These are phyloP conservation scores for Trissolcus basalis DNA, from an alignment of 1,140 invertebrate species.

Conservation along the genomic window DNA sequence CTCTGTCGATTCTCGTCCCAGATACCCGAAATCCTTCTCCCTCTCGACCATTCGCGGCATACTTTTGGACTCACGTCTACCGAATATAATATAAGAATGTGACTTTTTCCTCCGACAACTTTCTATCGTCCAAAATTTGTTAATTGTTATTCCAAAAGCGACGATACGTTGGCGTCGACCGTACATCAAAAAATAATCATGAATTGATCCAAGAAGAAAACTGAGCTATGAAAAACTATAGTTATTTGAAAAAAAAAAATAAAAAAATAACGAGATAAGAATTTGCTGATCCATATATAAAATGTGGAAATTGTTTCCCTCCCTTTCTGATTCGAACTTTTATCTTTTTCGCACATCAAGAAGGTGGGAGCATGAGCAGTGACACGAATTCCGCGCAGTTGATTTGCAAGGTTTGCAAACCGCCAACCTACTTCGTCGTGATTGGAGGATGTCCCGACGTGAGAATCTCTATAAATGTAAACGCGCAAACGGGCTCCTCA, in stretches of 20 bases:
- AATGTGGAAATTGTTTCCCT: conserved; percentile 14
- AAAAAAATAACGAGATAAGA: no score
- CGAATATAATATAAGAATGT: conserved; percentile 36
- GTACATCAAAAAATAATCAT: no score
- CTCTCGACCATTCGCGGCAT: conserved; percentile 37
- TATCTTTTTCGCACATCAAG: conserved; percentile 18
- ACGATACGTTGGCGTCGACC: no score
- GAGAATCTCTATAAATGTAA: conserved; percentile 54
- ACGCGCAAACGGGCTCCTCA: conserved; percentile 33
- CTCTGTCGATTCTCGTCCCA: conserved; percentile 56
- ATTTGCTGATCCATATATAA: not conserved
- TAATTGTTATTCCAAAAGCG: conserved; percentile 11
- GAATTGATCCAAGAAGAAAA: no score
- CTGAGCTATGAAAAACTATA: no score
- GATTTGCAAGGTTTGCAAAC: conserved; percentile 43
- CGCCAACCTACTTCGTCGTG: conserved; percentile 53
- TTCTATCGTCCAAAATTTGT: conserved; percentile 32
- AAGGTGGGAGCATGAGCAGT: conserved; percentile 44
- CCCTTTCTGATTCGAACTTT: not conserved
- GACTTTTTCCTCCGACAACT: conserved; percentile 23
- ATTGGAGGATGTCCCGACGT: conserved; percentile 39
- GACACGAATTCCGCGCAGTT: conserved; percentile 44
- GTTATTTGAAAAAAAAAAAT: no score
- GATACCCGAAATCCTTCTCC: conserved; percentile 55
- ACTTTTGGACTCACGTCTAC: conserved; percentile 41